Percentiles rank a stretch among this genome's conserved stretches.
These are phyloP conservation scores for Carassius gibelio DNA, from an alignment of 2,113 vertebrate species.

Conservation along the genomic window DNA sequence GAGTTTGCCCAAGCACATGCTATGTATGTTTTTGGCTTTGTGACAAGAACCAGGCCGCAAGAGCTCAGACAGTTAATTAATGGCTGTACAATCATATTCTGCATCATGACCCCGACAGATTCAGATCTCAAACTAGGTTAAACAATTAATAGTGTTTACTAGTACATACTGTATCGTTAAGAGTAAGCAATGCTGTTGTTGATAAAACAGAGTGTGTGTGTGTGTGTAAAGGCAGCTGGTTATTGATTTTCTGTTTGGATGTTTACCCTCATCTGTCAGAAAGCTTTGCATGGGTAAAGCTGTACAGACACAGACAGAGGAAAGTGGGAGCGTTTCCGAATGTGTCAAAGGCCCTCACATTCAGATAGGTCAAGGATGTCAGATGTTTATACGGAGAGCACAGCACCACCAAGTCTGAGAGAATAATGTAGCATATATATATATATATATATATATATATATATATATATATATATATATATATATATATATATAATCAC, in stretches of 20 bases:
- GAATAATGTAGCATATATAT: no score
- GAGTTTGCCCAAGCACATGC: neutral
- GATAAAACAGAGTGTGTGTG: neutral
- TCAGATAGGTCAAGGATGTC: neutral
- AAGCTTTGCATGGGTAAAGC: conserved; percentile 11
- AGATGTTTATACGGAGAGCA: neutral
- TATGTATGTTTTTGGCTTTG: neutral
- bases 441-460: no score
- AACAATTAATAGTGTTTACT: conserved; percentile 23
- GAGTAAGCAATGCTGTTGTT: conserved; percentile 12
- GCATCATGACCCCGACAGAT: neutral
- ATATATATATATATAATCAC: no score
- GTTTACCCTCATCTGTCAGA: conserved; percentile 56
- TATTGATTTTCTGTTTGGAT: conserved; percentile 44
- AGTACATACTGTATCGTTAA: neutral
- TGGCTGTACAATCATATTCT: neutral
- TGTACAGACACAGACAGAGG: neutral
- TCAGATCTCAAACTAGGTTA: neutral
- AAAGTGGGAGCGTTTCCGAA: neutral
- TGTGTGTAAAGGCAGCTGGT: neutral
- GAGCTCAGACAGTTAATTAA: neutral
- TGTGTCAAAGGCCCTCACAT: neutral
- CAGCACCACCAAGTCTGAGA: no score
- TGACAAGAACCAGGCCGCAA: neutral
- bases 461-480: no score